Conservation (phyloP, 2,797 vertebrate species). For the Oceanodroma leucorhoa region DNA sequence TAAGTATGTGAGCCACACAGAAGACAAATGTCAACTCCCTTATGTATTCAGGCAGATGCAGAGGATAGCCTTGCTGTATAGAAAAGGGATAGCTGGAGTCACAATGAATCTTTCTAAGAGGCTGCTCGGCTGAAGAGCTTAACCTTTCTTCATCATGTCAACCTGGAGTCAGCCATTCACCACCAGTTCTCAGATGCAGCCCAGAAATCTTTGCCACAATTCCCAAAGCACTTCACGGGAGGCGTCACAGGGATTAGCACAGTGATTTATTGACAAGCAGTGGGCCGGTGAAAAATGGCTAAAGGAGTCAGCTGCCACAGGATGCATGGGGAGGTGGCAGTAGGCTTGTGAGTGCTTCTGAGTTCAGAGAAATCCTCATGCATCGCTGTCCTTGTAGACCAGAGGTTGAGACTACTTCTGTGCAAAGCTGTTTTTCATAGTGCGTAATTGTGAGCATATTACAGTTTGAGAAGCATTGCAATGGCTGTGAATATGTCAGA, state of each 20-base stretch:
- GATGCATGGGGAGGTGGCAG: background rate
- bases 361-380: background rate
- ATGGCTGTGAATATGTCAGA: background rate
- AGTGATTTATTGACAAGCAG: conserved; percentile 47
- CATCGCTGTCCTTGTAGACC: background rate
- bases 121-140: conserved; percentile 54
- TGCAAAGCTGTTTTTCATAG: background rate
- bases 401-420: background rate
- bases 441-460: background rate
- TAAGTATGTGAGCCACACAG: background rate
- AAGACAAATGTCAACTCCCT: conserved; percentile 21
- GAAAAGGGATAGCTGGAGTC: conserved; percentile 25
- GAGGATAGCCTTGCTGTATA: background rate
- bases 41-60: background rate
- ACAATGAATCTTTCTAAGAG: conserved; percentile 57
- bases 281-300: background rate
- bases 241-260: conserved; percentile 15
- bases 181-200: conserved; percentile 14
- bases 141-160: conserved; percentile 64
- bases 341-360: background rate
- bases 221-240: conserved; percentile 59
- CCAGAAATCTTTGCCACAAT: conserved; percentile 37
- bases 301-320: background rate
- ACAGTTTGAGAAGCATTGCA: background rate
- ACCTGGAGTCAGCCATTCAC: conserved; percentile 35